Evolutionary conservation across 2,797 vertebrate species (phyloP), one percentile per base, ranked within the genome.

Genomic region (Rhodeus uyekii): DNA sequence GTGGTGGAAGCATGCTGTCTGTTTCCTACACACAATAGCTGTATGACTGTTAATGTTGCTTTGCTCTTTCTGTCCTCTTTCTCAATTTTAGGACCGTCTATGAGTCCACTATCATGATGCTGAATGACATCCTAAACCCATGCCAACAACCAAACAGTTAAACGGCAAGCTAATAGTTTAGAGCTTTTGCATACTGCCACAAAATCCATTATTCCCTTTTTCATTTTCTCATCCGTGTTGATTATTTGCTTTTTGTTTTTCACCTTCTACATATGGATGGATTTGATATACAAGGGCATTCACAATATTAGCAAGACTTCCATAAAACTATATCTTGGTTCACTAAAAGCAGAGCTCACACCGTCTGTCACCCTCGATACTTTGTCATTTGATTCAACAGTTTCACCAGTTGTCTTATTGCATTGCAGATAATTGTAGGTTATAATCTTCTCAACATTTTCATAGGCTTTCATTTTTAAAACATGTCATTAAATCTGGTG

Each of bases 91-190:
- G 98, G 87, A 88, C 90, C 76, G 90, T 99, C 63, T 97, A 93
- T 80, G 94, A 96, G 88, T 95, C 93, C 3, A 96, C 96, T 63
- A 85, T 94, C 87, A 95, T 89, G 86, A 92, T 92, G 77, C 87
- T 98, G 91, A 95, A 96, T 88, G 93, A 94, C 76, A 90, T 97
- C 86, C 91, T 97, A 87, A 92, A 92, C 90, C 89, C 86, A 76
- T 93, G 83, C 39, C 73, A 76, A 58, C 63, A 69, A 76, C 4
- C 48, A 60, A 36, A 38, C 50, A 36, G 27, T 82, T 82, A 82
- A 76, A 68, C 0, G 24, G 24, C 36, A 24, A 53, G 27, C 55
- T n/a, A 8, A 29, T 29, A 64, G 68, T 63, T 76, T 6, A 32
- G 39, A 48, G 42, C 42, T 34, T 63, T 18, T 48, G 67, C 22